phyloP scores from a whole-genome alignment of 1,140 invertebrate species.

The Drosophila carrolli region DNA sequence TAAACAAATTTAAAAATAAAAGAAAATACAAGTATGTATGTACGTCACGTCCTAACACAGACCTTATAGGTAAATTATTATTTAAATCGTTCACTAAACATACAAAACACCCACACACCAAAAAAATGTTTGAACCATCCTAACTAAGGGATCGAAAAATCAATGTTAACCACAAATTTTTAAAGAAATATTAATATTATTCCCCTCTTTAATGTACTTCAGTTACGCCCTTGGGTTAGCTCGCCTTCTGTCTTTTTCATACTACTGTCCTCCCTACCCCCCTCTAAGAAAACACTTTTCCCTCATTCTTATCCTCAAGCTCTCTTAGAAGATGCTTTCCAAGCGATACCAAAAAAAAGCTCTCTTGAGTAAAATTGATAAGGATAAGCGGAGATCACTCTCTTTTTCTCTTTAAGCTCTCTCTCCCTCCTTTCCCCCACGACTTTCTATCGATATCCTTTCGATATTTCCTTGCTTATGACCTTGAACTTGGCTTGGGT shows the following conservation, averaged over 20 bases:
- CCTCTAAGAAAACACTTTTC: not conserved
- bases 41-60: no score
- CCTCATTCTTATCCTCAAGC: not conserved
- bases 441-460: constrained; percentile 4
- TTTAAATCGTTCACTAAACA: no score
- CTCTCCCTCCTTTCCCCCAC: not conserved
- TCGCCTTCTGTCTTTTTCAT: not conserved
- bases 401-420: not conserved
- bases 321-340: not conserved
- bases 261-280: not conserved
- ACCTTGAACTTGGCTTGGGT: constrained; percentile 69
- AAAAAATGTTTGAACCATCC: not conserved
- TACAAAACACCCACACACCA: no score
- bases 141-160: no score
- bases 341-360: constrained; percentile 23
- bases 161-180: no score
- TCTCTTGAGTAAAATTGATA: constrained; percentile 12
- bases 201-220: not conserved
- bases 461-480: constrained; percentile 40
- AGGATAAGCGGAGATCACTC: constrained; percentile 32
- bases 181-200: no score
- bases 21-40: no score
- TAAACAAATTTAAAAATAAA: no score
- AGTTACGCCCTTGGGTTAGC: not conserved
- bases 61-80: no score